A percentile compares a stretch with the other conserved stretches of the same genome.
phyloP scores from a whole-genome alignment of 2,888 invertebrate genomes.

The Colletes collaris region DNA sequence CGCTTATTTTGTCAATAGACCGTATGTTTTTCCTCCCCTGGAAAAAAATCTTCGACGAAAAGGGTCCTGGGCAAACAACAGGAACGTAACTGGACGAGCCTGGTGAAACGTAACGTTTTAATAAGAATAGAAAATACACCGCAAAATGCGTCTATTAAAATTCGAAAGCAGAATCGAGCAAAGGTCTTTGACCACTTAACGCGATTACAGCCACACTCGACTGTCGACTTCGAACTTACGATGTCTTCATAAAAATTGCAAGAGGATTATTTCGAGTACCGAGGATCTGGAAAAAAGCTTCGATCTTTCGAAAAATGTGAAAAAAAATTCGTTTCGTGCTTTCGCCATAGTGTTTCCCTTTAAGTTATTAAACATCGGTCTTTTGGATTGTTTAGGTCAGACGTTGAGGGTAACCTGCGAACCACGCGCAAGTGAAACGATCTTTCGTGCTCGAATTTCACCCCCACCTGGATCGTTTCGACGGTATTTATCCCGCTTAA shows the following conservation, averaged over 20 bases:
- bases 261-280: too few species aligned
- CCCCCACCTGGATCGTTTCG: neutral
- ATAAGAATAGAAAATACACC: conserved; percentile 6
- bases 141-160: too few species aligned
- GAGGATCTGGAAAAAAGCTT: too few species aligned
- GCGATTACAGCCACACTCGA: neutral
- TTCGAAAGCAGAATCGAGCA: too few species aligned
- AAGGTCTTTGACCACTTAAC: too few species aligned
- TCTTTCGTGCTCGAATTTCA: conserved; percentile 16
- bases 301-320: too few species aligned
- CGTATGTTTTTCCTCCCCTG: neutral
- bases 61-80: conserved; percentile 13
- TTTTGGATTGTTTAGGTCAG: neutral
- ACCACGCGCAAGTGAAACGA: neutral
- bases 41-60: conserved; percentile 2
- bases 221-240: too few species aligned
- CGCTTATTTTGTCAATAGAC: conserved; percentile 53
- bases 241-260: too few species aligned
- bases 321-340: too few species aligned
- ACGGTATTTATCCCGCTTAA: conserved; percentile 31
- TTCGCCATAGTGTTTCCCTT: too few species aligned
- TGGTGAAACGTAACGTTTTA: conserved; percentile 1
- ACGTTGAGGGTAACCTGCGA: conserved; percentile 19
- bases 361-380: too few species aligned
- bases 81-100: neutral